Evolutionary conservation across 2,797 vertebrate genomes (phyloP).

Genomic region (Adelosebastes latens): DNA sequence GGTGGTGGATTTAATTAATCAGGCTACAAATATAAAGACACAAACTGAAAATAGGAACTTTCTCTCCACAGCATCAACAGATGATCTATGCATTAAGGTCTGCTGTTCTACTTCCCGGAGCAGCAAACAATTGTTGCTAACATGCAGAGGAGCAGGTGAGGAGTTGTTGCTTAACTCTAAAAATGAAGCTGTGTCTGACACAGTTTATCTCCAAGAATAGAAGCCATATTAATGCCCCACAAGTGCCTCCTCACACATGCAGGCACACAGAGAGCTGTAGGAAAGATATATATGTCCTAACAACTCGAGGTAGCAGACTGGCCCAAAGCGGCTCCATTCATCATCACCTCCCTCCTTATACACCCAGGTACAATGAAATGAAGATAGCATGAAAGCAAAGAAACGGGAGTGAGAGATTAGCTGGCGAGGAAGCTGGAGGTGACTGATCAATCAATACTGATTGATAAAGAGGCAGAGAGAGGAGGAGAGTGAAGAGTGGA

Average conservation of each 20-base stretch:
- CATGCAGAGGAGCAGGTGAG: constrained; percentile 56
- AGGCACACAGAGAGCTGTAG: constrained; percentile 22
- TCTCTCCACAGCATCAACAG: not conserved
- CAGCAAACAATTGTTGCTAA: constrained; percentile 21
- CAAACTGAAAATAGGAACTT: not conserved
- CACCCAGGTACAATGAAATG: constrained; percentile 19
- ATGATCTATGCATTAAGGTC: constrained; percentile 20
- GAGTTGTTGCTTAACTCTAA: constrained; percentile 50
- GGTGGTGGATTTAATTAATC: constrained; percentile 6
- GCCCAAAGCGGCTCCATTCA: constrained; percentile 48
- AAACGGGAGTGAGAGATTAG: constrained; percentile 28
- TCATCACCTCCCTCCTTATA: constrained; percentile 20
- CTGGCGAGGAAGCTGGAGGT: not conserved
- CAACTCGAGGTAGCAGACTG: constrained; percentile 13
- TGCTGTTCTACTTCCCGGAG: constrained; percentile 21
- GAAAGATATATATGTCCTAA: constrained; percentile 45
- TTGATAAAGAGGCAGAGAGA: not conserved
- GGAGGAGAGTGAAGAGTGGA: not conserved
- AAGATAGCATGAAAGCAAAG: constrained; percentile 17
- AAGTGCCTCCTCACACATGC: constrained; percentile 16
- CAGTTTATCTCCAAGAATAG: constrained; percentile 47
- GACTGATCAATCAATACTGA: constrained; percentile 21
- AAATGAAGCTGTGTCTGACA: constrained; percentile 52
- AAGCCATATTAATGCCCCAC: constrained; percentile 32
- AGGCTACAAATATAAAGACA: not conserved